Base-by-base conservation (phyloP, 2,113 vertebrate species). In the Synodontis membranacea region DNA sequence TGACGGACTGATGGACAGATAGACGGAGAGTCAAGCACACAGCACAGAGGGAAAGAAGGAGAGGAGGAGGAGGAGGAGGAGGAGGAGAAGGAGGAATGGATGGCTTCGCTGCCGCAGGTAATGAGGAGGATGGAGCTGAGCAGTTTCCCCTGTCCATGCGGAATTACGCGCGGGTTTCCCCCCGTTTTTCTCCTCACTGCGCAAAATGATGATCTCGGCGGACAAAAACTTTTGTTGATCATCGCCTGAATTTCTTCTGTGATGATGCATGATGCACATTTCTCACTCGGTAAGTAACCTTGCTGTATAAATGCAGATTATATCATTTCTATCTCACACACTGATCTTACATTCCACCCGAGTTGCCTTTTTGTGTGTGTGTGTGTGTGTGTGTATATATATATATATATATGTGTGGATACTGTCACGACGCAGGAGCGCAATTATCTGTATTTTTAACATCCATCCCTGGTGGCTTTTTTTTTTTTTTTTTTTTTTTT, bases 211-310 rank as follows among this genome's bases (percentile, higher is more conserved):
- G 2, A 15, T 62, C 21, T 80, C 72, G 4, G 72, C 58, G n/a
- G 52, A 85, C 50, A 82, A 64, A 89, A 89, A 89, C 72, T 89
- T 89, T 89, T 52, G 72, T 58, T 78, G 56, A 76, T 74, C 44
- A 23, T 86, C 84, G n/a, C 28, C 42, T 79, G 64, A 80, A 79
- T 48, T n/a, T n/a, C n/a, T n/a, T 23, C 46, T 70, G 64, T 50
- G 44, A 64, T 72, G 50, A 75, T 9, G 48, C 74, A n/a, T 64
- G 46, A 54, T 87, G 25, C 39, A 48, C 70, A 34, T 62, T 76
- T 86, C 54, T 89, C 50, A 54, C 48, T 64, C 74, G 86, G 88
- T 89, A 86, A 88, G 88, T 80, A n/a, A 14, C 19, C 4, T 44
- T 78, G 52, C 76, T 48, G 76, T 50, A 28, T 28, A 7, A 80